Evolutionary conservation across 2,888 invertebrate species (phyloP).

Genomic region (Stenoptilia bipunctidactyla): DNA sequence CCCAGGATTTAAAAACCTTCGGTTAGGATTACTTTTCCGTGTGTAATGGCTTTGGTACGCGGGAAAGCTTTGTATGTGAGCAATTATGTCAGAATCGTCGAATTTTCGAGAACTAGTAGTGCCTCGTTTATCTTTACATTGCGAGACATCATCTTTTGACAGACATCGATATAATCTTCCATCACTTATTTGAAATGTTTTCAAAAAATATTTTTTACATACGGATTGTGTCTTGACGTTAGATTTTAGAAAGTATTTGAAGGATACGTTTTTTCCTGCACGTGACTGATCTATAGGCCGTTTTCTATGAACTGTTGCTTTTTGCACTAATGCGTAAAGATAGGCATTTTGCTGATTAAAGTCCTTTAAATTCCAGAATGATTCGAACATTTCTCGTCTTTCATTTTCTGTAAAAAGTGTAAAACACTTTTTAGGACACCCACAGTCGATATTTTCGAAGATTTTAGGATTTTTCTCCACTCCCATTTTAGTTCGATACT

Average conservation of each 20-base stretch:
- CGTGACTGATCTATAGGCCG: constrained; percentile 13
- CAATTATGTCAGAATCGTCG: constrained; percentile 7
- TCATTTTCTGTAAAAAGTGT: constrained; percentile 6
- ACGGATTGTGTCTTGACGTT: constrained; percentile 8
- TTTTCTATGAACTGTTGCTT: constrained; percentile 13
- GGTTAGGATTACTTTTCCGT: not conserved
- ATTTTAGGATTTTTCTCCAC: constrained; percentile 8
- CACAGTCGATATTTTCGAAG: constrained; percentile 6
- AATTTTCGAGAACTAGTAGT: constrained; percentile 17
- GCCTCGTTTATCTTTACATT: constrained; percentile 8
- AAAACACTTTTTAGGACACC: constrained; percentile 6
- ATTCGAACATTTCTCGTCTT: constrained; percentile 14
- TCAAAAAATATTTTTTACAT: constrained; percentile 3
- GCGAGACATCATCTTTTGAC: no score
- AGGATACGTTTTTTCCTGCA: constrained; percentile 5
- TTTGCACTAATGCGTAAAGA: constrained; percentile 14
- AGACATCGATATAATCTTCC: constrained; percentile 7
- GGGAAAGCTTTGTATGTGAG: not conserved
- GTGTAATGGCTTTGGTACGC: not conserved
- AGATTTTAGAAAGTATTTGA: constrained; percentile 9
- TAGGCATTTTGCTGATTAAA: no score
- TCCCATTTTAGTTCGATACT: constrained; percentile 14
- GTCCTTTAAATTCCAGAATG: no score
- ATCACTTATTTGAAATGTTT: constrained; percentile 10
- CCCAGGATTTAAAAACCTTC: no score